Conservation (phyloP, 2,888 invertebrate species). For the Stenotaenia linearis region DNA sequence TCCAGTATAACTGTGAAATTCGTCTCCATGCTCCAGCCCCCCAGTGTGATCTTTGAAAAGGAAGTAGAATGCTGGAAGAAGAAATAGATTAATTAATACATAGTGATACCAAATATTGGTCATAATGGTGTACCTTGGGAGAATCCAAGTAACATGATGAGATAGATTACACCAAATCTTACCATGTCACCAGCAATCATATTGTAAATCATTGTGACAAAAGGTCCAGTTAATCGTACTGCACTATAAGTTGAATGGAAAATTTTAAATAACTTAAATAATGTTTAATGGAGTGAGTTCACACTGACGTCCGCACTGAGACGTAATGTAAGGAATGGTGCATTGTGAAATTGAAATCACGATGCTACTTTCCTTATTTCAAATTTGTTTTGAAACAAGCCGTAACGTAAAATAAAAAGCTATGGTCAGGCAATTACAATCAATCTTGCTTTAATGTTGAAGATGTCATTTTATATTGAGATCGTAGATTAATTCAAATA, state of each 20-base stretch:
- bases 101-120: neutral
- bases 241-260: conserved; percentile 63
- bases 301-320: too few relatives aligned
- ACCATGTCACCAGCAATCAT: conserved; percentile 99
- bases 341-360: too few relatives aligned
- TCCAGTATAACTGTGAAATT: conserved; percentile 72
- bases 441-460: too few relatives aligned
- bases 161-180: conserved; percentile 95
- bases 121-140: conserved; percentile 70
- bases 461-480: too few relatives aligned
- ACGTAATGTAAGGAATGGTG: too few relatives aligned
- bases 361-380: too few relatives aligned
- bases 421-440: too few relatives aligned
- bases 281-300: too few relatives aligned
- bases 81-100: neutral
- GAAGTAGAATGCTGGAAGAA: conserved; percentile 57
- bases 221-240: conserved; percentile 90
- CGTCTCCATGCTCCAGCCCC: conserved; percentile 42
- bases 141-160: conserved; percentile 89
- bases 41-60: conserved; percentile 79
- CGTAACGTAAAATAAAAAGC: too few relatives aligned
- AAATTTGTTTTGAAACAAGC: too few relatives aligned
- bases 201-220: conserved; percentile 96
- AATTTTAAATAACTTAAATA: too few relatives aligned
- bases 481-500: too few relatives aligned